Evolutionary conservation across 2,797 vertebrate species (phyloP), one percentile per base, ranked within the genome.

Genomic region (Alfaro cultratus): DNA sequence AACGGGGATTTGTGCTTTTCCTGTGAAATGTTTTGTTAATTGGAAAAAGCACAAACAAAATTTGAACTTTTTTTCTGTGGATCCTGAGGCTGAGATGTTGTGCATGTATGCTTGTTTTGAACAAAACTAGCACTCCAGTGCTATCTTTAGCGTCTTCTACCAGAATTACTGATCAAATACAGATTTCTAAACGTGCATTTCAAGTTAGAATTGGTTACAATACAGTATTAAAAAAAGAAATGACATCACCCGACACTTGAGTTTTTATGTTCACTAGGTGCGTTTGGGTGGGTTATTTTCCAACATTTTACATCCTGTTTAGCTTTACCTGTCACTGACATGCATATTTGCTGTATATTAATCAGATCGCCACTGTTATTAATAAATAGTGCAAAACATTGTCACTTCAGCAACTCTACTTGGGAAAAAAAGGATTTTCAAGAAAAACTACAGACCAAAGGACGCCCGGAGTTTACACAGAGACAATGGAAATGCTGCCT

Each of bases 1-100:
- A 74, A 81, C 78, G 78, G 83, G 82, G 62, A 68, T 39, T 55
- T 51, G 1, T 43, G 78, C 51, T 74, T 83, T 93, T 92, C 85
- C 83, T 86, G 80, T 73, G 64, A 60, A 51, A 36, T 39, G 64
- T 68, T 68, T 45, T 72, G 68, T 29, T 29, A 31, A 72, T n/a
- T 71, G 41, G 39, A 23, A 71, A 46, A 46, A 31, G 23, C 23
- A 45, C 55, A 55, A 64, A 29, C 34, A 43, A 0, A 64, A 57
- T 26, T 47, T 13, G 13, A 10, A 55, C 55, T 72, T 43, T n/a
- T 70, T 3, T 60, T 4, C 23, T 51, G 26, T 62, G 18, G 36
- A 71, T 71, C 16, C 36, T 18, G 18, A 0, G 29, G 43, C 3
- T 41, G 43, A 18, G 0, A 3, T 62, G 36, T 16, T 15, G 26